Base-by-base conservation (phyloP, 2,888 invertebrate genomes). In the Stenoptilia bipunctidactyla region DNA sequence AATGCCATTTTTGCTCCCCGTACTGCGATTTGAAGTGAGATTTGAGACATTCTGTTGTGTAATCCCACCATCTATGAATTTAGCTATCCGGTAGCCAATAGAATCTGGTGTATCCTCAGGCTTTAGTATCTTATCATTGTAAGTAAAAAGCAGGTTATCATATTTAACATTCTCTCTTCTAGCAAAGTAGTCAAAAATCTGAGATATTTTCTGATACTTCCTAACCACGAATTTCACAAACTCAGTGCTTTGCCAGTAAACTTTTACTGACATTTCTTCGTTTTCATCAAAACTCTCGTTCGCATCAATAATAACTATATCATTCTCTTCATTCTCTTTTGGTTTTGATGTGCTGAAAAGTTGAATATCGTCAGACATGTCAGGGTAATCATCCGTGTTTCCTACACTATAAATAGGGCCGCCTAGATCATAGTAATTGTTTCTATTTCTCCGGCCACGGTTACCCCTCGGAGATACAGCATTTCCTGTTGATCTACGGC, bases 1-100 rank as follows among this genome's bases (percentile, higher is more conserved):
- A 0, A 84, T 49, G 0, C 77, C 75, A 1, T 49, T 50, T 20
- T 38, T 44, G 0, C 35, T 43, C 1, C 27, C 39, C 1, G 43
- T 44, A 0, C 41, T 49, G 9, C 46, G 52, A 0, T 57, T 37
- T 8, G 70, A 46, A 1, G 14, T 13, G 4, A 34, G 14, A 4
- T 61, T 50, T 0, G 60, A 51, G 0, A 74, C 51, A 36, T 58
- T 66, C n/a, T 65, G 59, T 9, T 61, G 66, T 0, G 72, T 55
- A 0, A 82, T 55, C 1, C 84, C 84, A 0, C 83, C 84, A 0
- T 84, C 83, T 2, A 85, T 85, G 43, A 83, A 80, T 37, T 82
- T 76, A 0, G 56, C 73, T 8, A 82, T 69, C 33, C 53, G 80
- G 39, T 85, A 83, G 1, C 61, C 48, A 15, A 85, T 76, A 0